Evolutionary conservation across 2,113 vertebrate species (phyloP), one percentile per base, ranked within the genome.

Genomic region (Hirundichthys speculiger): DNA sequence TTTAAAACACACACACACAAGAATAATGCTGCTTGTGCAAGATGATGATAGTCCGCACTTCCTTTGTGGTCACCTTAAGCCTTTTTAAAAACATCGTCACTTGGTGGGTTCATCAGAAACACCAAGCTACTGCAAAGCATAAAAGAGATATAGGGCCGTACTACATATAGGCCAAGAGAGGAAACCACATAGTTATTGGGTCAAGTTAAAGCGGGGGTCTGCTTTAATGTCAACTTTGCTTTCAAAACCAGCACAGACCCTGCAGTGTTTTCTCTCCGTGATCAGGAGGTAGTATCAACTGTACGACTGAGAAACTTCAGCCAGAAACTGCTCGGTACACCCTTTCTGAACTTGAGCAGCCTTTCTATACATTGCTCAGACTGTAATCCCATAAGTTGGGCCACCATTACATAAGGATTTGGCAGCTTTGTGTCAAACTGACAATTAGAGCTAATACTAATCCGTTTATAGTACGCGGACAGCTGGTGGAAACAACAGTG

Each of bases 331-430:
- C 62, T 56, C 67, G 11, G 69, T 79, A n/a, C 8, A 9, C 14
- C 2, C 41, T 68, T 69, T 65, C 27, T 73, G 56, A 75, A 75
- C 85, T 86, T 86, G 66, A 70, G 67, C 64, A 73, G 81, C 81
- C 86, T 87, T 80, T 82, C 69, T 68, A 85, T 83, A 84, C 78
- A 75, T 83, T 73, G 63, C 55, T 75, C 43, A 64, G 69, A 79
- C 80, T 76, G 68, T 88, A 90, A 89, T 89, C 84, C 80, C 57
- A 43, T 13, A 55, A 65, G 86, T 77, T 80, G 77, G 82, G 57
- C 59, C 78, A 75, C 70, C 75, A 78, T 88, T 88, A 84, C 80
- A 68, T 81, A 81, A 80, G 84, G 87, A 89, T 86, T 84, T 85
- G 77, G 75, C 65, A 80, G 79, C 84, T 86, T 87, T 81, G 80